Evolutionary conservation across 2,797 vertebrate species (phyloP).

Genomic region (Brachyrhaphis roseni): DNA sequence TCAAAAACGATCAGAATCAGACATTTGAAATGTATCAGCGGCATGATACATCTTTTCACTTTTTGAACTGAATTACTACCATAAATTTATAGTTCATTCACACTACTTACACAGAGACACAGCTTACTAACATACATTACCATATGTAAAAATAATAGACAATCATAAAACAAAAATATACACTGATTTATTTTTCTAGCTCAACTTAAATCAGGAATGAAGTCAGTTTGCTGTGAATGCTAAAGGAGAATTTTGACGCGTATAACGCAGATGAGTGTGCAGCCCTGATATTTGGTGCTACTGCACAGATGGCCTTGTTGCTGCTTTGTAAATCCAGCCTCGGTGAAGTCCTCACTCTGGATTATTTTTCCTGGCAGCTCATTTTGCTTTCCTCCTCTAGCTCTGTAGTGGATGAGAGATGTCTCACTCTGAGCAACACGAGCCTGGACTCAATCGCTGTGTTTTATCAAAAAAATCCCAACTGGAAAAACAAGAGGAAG

Average conservation of each 20-base stretch:
- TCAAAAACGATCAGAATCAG: neutral
- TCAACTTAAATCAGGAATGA: neutral
- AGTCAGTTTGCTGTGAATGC: neutral
- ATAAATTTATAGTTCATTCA: neutral
- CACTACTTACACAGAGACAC: neutral
- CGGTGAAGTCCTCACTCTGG: neutral
- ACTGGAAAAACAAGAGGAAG: neutral
- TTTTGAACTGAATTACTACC: neutral
- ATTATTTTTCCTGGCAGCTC: conserved; percentile 6
- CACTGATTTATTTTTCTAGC: neutral
- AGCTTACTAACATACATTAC: neutral
- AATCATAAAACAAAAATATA: neutral
- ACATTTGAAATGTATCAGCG: neutral
- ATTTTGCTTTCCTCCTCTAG: neutral
- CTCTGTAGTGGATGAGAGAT: neutral
- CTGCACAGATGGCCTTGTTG: neutral
- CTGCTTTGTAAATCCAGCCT: neutral
- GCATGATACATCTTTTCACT: neutral
- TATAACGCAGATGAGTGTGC: neutral
- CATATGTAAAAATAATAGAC: neutral
- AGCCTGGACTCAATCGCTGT: neutral
- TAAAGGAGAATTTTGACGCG: neutral
- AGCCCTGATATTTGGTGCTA: neutral
- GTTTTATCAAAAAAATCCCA: neutral
- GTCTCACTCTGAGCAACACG: neutral